These are phyloP conservation scores for Cephus runcator DNA, from an alignment of 2,888 invertebrate genomes.

Conservation along the genomic window DNA sequence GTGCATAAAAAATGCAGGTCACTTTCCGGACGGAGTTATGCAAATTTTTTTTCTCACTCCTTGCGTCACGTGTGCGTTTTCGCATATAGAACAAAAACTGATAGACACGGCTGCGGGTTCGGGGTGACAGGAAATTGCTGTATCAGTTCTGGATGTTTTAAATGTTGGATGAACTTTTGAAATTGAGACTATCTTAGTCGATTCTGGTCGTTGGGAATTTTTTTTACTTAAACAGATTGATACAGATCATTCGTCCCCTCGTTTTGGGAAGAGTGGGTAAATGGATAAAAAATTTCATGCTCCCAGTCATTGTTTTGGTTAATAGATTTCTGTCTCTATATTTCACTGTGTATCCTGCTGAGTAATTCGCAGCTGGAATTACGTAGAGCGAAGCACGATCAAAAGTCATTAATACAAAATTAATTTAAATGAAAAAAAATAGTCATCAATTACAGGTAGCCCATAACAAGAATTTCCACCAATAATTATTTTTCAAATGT, in stretches of 20 bases:
- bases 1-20: slow-evolving; percentile 17
- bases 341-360: slow-evolving; percentile 21
- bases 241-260: neutral
- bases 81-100: slow-evolving; percentile 16
- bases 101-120: slow-evolving; percentile 14
- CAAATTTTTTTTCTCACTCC: slow-evolving; percentile 57
- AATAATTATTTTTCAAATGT: no score
- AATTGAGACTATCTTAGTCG: neutral
- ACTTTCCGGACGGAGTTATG: slow-evolving; percentile 36
- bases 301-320: neutral
- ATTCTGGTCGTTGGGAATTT: neutral
- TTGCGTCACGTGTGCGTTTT: slow-evolving; percentile 59
- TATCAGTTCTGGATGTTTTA: neutral
- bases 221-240: neutral
- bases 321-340: neutral
- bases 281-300: neutral
- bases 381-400: neutral
- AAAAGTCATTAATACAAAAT: neutral
- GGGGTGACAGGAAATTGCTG: slow-evolving; percentile 19
- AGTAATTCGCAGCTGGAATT: slow-evolving; percentile 37
- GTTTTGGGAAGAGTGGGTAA: neutral
- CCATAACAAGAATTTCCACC: no score
- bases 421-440: neutral
- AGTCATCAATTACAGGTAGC: neutral
- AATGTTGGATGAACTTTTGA: neutral